Conservation (phyloP, 2,888 invertebrate species). For the Agonopterix arenella region DNA sequence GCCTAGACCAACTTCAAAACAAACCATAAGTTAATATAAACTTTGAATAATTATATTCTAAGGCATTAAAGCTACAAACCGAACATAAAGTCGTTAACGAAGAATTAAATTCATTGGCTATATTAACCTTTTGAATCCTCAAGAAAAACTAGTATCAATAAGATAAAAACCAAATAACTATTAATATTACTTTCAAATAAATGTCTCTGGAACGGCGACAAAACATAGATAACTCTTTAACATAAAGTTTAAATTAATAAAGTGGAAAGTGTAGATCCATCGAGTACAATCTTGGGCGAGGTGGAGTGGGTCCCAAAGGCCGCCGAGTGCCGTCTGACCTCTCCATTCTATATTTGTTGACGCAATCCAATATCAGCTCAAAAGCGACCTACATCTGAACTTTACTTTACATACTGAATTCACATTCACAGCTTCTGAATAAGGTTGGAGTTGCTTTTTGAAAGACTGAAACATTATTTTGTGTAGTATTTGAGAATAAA, state of each 20-base stretch:
- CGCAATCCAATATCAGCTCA: constrained; percentile 26
- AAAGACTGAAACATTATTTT: no score
- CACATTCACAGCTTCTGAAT: constrained; percentile 1
- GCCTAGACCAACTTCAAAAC: no score
- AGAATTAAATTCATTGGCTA: no score
- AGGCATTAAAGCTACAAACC: no score
- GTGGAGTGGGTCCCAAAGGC: constrained; percentile 25
- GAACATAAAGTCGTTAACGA: no score
- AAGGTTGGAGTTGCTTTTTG: background rate
- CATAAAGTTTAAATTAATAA: constrained; percentile 33
- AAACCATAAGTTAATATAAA: no score
- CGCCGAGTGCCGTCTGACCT: constrained; percentile 27
- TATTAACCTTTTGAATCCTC: no score
- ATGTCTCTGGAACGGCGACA: no score
- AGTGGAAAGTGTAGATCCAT: constrained; percentile 39
- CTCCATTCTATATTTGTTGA: constrained; percentile 36
- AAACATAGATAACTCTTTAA: background rate
- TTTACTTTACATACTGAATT: constrained; percentile 12
- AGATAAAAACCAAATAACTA: background rate
- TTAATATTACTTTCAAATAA: no score
- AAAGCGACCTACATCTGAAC: constrained; percentile 15
- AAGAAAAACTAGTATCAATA: background rate
- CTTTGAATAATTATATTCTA: no score
- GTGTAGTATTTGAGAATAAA: no score
- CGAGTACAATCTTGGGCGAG: constrained; percentile 21